Conservation (phyloP, 92 coral and sea anemone genomes). For the Actinernus sp. region DNA sequence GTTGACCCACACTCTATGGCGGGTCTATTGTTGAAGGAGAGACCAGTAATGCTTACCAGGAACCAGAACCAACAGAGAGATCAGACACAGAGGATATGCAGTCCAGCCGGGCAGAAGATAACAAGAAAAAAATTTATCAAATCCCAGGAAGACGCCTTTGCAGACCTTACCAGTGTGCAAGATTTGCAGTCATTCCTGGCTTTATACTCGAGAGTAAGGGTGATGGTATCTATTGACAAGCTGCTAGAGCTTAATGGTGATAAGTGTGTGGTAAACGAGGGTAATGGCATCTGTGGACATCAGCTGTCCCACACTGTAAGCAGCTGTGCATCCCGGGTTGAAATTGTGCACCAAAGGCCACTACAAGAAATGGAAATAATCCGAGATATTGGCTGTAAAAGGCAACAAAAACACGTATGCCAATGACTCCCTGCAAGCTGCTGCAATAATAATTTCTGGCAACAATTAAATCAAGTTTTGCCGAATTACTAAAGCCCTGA, state of each 20-base stretch:
- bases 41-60: no score
- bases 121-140: no score
- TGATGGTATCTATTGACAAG: conserved; percentile 29
- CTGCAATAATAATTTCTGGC: conserved; percentile 32
- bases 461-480: no score
- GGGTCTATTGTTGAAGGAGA: no score
- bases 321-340: conserved; percentile 15
- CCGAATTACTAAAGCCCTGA: conserved; percentile 34
- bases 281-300: conserved; percentile 6
- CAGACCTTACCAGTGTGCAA: not conserved
- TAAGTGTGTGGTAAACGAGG: not conserved
- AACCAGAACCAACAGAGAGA: no score
- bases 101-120: no score
- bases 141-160: no score
- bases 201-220: conserved; percentile 1
- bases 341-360: conserved; percentile 20
- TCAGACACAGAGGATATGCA: no score
- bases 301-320: not conserved
- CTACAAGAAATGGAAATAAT: conserved; percentile 31
- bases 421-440: conserved; percentile 14
- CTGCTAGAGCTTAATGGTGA: conserved; percentile 23
- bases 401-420: conserved; percentile 1
- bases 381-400: conserved; percentile 27
- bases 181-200: not conserved
- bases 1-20: no score